Percentiles rank a stretch among this genome's conserved stretches.
Conservation (phyloP, 64 coral and sea anemone species). For the Orbicella faveolata region DNA sequence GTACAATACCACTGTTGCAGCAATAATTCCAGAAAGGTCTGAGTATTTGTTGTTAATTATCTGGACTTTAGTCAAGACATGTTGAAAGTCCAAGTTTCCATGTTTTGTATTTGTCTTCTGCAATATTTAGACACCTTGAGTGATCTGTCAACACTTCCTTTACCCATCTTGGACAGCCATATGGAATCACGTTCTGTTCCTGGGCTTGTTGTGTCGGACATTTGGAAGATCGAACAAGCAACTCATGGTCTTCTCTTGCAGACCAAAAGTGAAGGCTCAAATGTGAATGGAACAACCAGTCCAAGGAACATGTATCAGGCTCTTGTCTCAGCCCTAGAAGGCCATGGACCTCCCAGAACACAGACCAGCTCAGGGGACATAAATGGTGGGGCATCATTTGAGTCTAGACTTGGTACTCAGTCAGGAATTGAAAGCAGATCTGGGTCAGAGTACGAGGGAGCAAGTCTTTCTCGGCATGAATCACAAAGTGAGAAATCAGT, state of each 20-base stretch:
- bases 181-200: conserved; percentile 80
- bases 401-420: conserved; percentile 9
- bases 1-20: too few relatives aligned
- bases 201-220: conserved; percentile 72
- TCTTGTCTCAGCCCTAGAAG: conserved; percentile 72
- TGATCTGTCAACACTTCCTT: conserved; percentile 68
- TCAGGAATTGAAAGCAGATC: conserved; percentile 35
- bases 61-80: too few relatives aligned
- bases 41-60: too few relatives aligned
- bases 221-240: conserved; percentile 62
- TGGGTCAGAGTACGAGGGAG: conserved; percentile 26
- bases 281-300: conserved; percentile 65
- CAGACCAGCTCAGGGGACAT: conserved; percentile 24
- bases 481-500: conserved; percentile 41
- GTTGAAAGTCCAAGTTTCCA: too few relatives aligned
- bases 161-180: conserved; percentile 79
- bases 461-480: conserved; percentile 41
- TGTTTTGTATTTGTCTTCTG: not conserved
- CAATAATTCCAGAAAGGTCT: too few relatives aligned
- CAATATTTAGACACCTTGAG: conserved; percentile 70
- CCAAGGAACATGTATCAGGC: conserved; percentile 66
- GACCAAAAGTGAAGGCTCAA: conserved; percentile 89
- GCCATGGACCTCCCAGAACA: conserved; percentile 15
- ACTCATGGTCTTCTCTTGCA: conserved; percentile 50
- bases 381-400: conserved; percentile 6